phyloP scores from a whole-genome alignment of 2,113 vertebrate genomes.

The Athene cunicularia region DNA sequence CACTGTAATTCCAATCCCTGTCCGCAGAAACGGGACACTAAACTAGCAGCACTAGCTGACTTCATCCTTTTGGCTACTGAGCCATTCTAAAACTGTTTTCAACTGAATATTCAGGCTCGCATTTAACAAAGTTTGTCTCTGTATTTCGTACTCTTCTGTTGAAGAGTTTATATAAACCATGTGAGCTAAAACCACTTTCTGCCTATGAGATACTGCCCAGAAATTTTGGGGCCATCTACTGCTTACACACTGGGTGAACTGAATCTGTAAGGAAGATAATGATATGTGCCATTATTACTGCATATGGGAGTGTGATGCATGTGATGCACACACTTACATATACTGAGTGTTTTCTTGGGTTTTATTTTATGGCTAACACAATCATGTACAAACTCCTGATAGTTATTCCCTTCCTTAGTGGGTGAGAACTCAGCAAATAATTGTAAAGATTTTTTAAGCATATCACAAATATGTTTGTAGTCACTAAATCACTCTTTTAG shows the following conservation, averaged over 20 bases:
- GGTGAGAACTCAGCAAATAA: neutral
- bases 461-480: neutral
- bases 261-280: neutral
- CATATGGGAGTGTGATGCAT: rapidly evolving
- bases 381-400: neutral
- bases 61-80: neutral
- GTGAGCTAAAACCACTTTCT: neutral
- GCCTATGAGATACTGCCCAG: neutral
- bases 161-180: neutral
- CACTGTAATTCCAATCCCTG: neutral
- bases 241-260: neutral
- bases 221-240: neutral
- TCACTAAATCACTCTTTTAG: neutral
- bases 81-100: neutral
- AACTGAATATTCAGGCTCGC: neutral
- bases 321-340: neutral
- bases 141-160: neutral
- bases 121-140: neutral
- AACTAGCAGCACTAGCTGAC: neutral
- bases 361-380: neutral
- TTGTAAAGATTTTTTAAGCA: neutral
- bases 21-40: neutral
- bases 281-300: rapidly evolving
- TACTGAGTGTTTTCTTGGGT: neutral
- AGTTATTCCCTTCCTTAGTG: neutral